Base-by-base conservation (phyloP, 2,888 invertebrate genomes). In the Apotomis capreana region DNA sequence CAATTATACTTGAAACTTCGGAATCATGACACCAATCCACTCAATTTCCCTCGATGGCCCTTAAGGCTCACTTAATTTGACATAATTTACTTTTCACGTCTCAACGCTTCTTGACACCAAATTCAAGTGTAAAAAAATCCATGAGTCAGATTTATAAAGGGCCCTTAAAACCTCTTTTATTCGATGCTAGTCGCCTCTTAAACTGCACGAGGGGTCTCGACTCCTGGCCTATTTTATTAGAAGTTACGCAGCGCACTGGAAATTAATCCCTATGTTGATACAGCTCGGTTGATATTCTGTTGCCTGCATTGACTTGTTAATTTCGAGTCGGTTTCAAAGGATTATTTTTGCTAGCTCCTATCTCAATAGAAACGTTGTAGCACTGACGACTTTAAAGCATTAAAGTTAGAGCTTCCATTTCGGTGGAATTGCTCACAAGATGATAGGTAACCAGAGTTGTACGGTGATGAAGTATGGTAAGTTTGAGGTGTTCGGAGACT, bases 211-310 rank as follows among this genome's bases (percentile, higher is more conserved):
- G 83, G 69, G 79, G 68, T 75, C 81, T 81, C 72, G 79, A 77
- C 67, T 75, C 74, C 78, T 85, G 88, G 78, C 87, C 88, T 87
- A 87, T 86, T 84, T 87, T 82, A 82, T 80, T 81, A 84, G 80
- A 80, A 78, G 73, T 26, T 44, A 37, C 68, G 58, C 46, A 12
- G 5, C 26, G 44, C 12, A 77, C 75, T 74, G 58, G n/a, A 83
- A 74, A 80, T 49, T 74, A 61, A 60, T 78, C 83, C 79, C 74
- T 87, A 77, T 54, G 13, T 1, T 37, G 0, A 5, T 4, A 4
- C 0, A 0, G 0, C 76, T 79, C 59, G 76, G 83, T 77, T 59
- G 62, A n/a, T 69, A 79, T 79, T 78, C 4, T 58, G 51, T 37
- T 70, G 70, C 0, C 6, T 2, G 6, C 10, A 49, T 15, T n/a